Evolutionary conservation across 2,888 invertebrate genomes (phyloP).

Genomic region (Hyposoter dolosus): DNA sequence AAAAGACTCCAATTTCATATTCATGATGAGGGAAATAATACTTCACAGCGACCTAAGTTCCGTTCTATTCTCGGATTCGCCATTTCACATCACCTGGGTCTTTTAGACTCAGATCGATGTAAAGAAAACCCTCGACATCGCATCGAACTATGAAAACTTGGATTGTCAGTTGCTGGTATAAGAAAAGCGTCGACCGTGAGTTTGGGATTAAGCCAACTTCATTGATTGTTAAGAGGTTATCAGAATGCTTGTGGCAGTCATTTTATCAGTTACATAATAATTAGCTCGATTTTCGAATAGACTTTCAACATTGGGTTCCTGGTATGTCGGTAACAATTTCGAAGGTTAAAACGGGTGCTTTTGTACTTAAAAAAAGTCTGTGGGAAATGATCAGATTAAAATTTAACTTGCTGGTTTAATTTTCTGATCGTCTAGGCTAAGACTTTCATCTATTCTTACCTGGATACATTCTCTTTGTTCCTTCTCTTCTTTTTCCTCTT

Average conservation of each 20-base stretch:
- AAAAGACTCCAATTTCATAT: conserved; percentile 30
- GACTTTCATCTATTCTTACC: background rate
- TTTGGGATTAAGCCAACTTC: background rate
- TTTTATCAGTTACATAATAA: background rate
- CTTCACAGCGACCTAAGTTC: conserved; percentile 35
- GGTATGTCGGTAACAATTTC: background rate
- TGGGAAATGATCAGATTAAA: background rate
- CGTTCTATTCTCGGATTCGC: conserved; percentile 41
- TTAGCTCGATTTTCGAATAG: background rate
- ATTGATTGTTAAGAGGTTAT: background rate
- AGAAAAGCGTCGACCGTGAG: background rate
- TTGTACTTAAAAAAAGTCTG: background rate
- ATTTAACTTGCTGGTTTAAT: background rate
- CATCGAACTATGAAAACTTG: conserved; percentile 54
- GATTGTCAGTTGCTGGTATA: background rate
- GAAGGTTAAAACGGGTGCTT: background rate
- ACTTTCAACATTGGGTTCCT: background rate
- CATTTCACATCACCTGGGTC: conserved; percentile 6
- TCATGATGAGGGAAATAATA: conserved; percentile 36
- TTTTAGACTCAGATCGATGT: conserved; percentile 8
- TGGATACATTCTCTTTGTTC: background rate
- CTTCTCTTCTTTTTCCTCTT: conserved; percentile 20
- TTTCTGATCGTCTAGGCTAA: background rate
- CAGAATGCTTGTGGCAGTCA: background rate
- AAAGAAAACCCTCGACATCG: background rate